These are phyloP conservation scores for Calyptomena viridis DNA, from an alignment of 2,113 vertebrate species.

Conservation along the genomic window DNA sequence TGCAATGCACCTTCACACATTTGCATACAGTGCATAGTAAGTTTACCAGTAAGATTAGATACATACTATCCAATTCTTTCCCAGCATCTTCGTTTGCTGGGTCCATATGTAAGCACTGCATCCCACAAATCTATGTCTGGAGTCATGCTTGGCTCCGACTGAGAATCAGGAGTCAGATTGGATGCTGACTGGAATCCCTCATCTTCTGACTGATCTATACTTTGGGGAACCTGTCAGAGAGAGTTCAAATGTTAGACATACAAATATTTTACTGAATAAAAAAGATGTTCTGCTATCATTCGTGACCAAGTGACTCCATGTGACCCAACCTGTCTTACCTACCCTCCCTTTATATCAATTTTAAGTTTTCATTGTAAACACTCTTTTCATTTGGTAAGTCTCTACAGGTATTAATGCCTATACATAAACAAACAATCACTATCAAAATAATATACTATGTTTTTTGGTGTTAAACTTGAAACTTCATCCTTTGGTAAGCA, in stretches of 20 bases:
- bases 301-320: accelerated
- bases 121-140: constrained; percentile 93
- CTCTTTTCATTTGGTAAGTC: not conserved
- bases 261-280: not conserved
- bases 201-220: constrained; percentile 93
- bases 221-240: constrained; percentile 83
- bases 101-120: constrained; percentile 83
- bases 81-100: constrained; percentile 90
- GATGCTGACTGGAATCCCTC: constrained; percentile 97
- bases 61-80: constrained; percentile 93
- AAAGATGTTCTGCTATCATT: not conserved
- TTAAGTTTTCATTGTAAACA: not conserved
- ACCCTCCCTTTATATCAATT: not conserved
- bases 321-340: not conserved
- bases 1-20: not conserved
- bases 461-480: not conserved
- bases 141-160: constrained; percentile 85
- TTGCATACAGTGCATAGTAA: not conserved
- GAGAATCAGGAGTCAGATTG: constrained; percentile 96
- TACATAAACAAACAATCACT: not conserved
- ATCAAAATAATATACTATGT: not conserved
- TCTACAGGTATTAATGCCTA: not conserved
- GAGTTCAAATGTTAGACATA: not conserved
- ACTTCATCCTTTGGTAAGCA: not conserved
- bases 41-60: not conserved